Base-by-base conservation (phyloP, 1,140 invertebrate genomes). In the Drosophila azteca region DNA sequence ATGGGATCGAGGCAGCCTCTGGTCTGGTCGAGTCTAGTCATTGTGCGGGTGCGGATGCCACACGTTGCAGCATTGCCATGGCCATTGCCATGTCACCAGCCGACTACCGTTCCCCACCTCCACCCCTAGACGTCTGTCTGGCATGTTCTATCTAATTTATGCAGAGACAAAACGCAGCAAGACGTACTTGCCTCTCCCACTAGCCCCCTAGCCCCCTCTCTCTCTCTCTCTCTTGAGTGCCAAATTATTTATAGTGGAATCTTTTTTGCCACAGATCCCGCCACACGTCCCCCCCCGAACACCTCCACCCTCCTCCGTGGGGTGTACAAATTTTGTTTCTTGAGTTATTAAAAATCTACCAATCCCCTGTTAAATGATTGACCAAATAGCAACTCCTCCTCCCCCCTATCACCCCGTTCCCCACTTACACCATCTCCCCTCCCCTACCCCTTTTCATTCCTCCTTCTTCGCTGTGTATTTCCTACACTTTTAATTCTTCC, bases 231-330 rank as follows among this genome's bases (percentile, higher is more conserved):
- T 55, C 48, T 39, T 43, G 65, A 65, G 73, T 85, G 77, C 65
- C 62, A 83, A 83, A 83, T 84, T 84, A 84, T 83, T 84, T 72
- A 72, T 81, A 62, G 50, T 85, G 77, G 77, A 80, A 80, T 80
- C 77, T 84, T 77, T 80, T 39, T 7, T 26, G 22, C 15, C 49
- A 46, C 54, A 58, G 44, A 0, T 1, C 24, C 5, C 24, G 35
- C 35, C 35, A 11, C 11, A 4, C 11, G 9, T 20, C 24, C 24
- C 24, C 5, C 35, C 35, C 35, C 35, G 6, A 6, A 6, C 29
- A 0, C 24, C 5, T 5, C 24, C 24, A 5, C 3, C 20, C 29
- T 35, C 17, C 43, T 8, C 48, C 61, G 52, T 39, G 51, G 46
- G 46, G 41, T 26, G 7, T 53, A 53, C 57, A 74, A 17, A 41